phyloP scores from a whole-genome alignment of 2,888 invertebrate species.

The Neria commutata region DNA sequence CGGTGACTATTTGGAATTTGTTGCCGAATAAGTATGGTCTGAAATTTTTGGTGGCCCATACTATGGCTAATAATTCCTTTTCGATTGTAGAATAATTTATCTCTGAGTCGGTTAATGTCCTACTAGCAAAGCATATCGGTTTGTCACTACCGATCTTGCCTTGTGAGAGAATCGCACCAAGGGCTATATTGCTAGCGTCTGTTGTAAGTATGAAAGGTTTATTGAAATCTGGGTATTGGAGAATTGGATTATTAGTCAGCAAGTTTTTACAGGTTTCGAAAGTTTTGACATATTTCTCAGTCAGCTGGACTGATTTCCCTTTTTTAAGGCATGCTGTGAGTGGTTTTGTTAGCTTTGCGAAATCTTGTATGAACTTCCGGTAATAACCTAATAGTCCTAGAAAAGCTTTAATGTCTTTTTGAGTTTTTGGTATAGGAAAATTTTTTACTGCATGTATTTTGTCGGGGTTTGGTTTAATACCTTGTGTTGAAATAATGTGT shows the following conservation, averaged over 20 bases:
- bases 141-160: not conserved
- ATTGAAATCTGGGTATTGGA: not conserved
- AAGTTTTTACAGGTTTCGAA: not conserved
- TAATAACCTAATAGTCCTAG: slow-evolving; percentile 7
- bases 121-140: not conserved
- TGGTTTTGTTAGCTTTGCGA: not conserved
- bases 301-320: not conserved
- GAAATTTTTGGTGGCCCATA: slow-evolving; percentile 4
- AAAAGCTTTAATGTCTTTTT: not conserved
- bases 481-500: not conserved
- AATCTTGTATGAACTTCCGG: not conserved
- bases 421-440: not conserved
- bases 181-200: not conserved
- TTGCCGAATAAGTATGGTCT: slow-evolving; percentile 2
- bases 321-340: not conserved
- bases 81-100: not conserved
- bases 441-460: not conserved
- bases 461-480: not conserved
- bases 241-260: not conserved
- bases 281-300: not conserved
- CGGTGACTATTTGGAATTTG: slow-evolving; percentile 4
- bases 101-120: not conserved
- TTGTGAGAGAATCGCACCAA: not conserved
- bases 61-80: slow-evolving; percentile 4
- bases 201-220: not conserved